These are phyloP conservation scores for Drosophila kikkawai DNA, from an alignment of 1,140 invertebrate species.

Conservation along the genomic window DNA sequence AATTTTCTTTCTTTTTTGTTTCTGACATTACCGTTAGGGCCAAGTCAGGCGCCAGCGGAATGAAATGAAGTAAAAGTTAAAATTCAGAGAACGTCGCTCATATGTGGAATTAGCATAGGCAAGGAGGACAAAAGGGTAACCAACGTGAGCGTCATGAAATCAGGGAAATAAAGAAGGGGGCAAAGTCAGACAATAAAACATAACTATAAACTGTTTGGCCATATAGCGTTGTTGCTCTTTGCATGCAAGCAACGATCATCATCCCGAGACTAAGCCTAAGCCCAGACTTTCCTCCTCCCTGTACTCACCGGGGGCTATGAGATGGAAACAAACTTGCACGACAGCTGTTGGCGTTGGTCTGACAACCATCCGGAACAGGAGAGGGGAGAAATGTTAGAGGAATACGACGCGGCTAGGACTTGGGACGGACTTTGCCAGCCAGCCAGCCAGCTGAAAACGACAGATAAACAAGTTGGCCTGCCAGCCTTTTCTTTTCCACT, in stretches of 20 bases:
- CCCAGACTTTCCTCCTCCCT: neutral
- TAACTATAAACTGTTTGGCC: constrained; percentile 62
- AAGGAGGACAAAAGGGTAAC: constrained; percentile 27
- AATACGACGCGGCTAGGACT: constrained; percentile 38
- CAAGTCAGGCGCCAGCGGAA: constrained; percentile 28
- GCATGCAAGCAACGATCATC: constrained; percentile 59
- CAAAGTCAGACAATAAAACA: constrained; percentile 53
- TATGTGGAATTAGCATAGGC: constrained; percentile 66
- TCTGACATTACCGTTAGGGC: constrained; percentile 30
- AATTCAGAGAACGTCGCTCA: constrained; percentile 62
- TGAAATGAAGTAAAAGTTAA: constrained; percentile 36
- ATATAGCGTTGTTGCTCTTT: constrained; percentile 43
- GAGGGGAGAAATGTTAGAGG: constrained; percentile 30
- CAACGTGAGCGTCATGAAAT: constrained; percentile 49
- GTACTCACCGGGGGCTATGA: constrained; percentile 20
- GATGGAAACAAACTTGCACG: constrained; percentile 65
- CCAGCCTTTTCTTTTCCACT: constrained; percentile 19
- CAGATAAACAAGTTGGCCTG: constrained; percentile 72
- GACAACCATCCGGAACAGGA: constrained; percentile 44
- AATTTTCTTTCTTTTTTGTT: neutral
- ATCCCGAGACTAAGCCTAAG: constrained; percentile 30
- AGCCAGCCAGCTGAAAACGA: constrained; percentile 71
- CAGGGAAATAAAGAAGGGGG: constrained; percentile 17
- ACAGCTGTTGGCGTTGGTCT: constrained; percentile 77
- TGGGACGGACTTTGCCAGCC: constrained; percentile 42